Evolutionary conservation across 1,140 invertebrate species (phyloP).

Genomic region (Ceratosolen solmsi): DNA sequence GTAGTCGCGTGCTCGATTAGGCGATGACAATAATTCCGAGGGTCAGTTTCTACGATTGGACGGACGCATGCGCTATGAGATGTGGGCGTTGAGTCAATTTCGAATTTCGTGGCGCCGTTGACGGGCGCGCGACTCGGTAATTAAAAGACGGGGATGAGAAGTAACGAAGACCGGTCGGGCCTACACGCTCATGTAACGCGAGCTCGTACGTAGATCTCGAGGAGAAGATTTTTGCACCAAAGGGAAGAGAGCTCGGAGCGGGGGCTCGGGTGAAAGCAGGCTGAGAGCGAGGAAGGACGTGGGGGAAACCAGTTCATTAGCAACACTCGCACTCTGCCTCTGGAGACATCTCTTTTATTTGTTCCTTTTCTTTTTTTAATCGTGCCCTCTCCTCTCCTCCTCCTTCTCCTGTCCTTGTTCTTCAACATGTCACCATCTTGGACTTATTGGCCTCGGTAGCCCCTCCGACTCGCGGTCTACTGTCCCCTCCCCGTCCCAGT

Average conservation of each 20-base stretch:
- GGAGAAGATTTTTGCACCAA: background rate
- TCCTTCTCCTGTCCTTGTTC: background rate
- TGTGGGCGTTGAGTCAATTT: constrained; percentile 39
- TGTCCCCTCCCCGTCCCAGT: background rate
- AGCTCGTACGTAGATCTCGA: constrained; percentile 32
- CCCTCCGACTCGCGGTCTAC: background rate
- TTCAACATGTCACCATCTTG: too few relatives aligned
- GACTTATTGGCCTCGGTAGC: background rate
- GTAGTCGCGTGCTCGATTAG: background rate
- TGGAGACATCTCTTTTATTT: constrained; percentile 67
- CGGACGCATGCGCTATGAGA: background rate
- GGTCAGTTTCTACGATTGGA: too few relatives aligned
- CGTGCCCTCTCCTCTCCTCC: constrained; percentile 19
- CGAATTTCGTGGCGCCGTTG: constrained; percentile 1
- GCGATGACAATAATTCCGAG: too few relatives aligned
- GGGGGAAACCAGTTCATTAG: constrained; percentile 69
- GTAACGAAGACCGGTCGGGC: constrained; percentile 65
- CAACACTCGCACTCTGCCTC: constrained; percentile 63
- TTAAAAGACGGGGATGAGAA: constrained; percentile 29
- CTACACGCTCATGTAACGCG: constrained; percentile 47
- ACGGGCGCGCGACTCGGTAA: background rate
- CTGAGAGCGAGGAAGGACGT: background rate
- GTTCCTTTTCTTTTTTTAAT: constrained; percentile 60
- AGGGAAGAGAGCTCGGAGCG: background rate
- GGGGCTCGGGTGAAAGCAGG: constrained; percentile 22